Base-by-base conservation (phyloP, 53 echinoderm and acorn worm genomes). In the Paelopatides confundens region DNA sequence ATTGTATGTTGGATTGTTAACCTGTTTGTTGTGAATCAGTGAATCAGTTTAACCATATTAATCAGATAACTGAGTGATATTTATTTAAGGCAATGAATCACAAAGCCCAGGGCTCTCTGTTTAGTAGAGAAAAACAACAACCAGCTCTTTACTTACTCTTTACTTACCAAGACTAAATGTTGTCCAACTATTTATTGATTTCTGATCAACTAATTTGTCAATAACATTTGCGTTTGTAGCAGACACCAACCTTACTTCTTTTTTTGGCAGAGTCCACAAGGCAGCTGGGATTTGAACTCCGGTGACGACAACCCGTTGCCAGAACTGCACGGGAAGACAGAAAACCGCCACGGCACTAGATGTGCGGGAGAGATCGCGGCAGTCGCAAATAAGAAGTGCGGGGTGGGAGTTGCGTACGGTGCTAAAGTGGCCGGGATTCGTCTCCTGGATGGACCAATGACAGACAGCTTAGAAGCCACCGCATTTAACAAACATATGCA, bases 401-500 rank as follows among this genome's bases (percentile, higher is more conserved):
- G 92, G 0, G 97, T 96, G 6, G 97, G 97, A 0, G 97, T 96
- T 0, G 93, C 97, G 3, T 95, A 69, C 51, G 87, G 86, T 29
- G 90, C 97, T 13, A 89, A 92, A 85, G 92, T 96, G 3, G 92
- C 97, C 28, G 96, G 96, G 70, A 93, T 96, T 62, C 91, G 96
- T 63, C 68, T 94, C 2, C 82, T 96, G 31, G 96, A 96, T 86
- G 96, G 96, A 82, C 96, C 96, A 88, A 96, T 96, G 96, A 96
- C 96, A 24, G 96, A 96, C 88, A 96, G 96, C 63, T 90, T 96
- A 26, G 96, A 96, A 84, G 96, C 96, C 38, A 96, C 96, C 24
- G 96, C 96, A 1, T 96, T 96, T 86, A 96, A 96, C 82, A 96
- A 96, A 78, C 91, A 89, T 66, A 96, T 96, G 96, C 91, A 95